Conservation (phyloP, 2,888 invertebrate genomes). For the Andrena camellia region DNA sequence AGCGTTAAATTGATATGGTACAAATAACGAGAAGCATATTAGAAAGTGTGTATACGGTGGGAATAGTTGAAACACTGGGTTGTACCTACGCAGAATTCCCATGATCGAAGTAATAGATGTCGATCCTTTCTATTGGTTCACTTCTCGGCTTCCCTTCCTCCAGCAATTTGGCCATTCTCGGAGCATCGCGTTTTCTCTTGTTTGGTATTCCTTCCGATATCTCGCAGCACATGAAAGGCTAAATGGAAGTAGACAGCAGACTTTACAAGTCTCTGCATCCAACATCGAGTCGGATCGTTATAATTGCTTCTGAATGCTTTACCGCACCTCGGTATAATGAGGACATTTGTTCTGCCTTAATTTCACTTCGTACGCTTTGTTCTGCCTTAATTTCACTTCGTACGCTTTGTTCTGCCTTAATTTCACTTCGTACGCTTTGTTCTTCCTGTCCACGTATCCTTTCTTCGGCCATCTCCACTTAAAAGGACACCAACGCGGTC, state of each 20-base stretch:
- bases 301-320: slow-evolving; percentile 3
- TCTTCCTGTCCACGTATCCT: slow-evolving; percentile 62
- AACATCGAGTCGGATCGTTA: slow-evolving; percentile 6
- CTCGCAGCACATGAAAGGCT: slow-evolving; percentile 69
- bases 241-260: slow-evolving; percentile 8
- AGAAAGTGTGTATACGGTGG: background rate
- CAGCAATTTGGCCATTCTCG: slow-evolving; percentile 17
- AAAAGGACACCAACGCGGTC: slow-evolving; percentile 65
- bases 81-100: slow-evolving; percentile 87
- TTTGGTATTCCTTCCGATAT: slow-evolving; percentile 72
- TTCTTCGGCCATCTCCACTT: slow-evolving; percentile 73
- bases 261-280: background rate
- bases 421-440: slow-evolving; percentile 75
- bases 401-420: slow-evolving; percentile 71
- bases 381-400: slow-evolving; percentile 72
- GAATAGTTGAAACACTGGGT: background rate
- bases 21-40: slow-evolving; percentile 8
- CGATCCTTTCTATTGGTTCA: slow-evolving; percentile 85
- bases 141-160: slow-evolving; percentile 28
- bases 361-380: slow-evolving; percentile 75
- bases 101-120: slow-evolving; percentile 90
- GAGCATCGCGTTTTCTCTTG: slow-evolving; percentile 21
- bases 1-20: slow-evolving; percentile 1
- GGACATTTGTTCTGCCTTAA: slow-evolving; percentile 70
- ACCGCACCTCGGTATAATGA: slow-evolving; percentile 69